These are phyloP conservation scores for Chloropsis cyanopogon DNA, from an alignment of 2,113 vertebrate genomes.

Conservation along the genomic window DNA sequence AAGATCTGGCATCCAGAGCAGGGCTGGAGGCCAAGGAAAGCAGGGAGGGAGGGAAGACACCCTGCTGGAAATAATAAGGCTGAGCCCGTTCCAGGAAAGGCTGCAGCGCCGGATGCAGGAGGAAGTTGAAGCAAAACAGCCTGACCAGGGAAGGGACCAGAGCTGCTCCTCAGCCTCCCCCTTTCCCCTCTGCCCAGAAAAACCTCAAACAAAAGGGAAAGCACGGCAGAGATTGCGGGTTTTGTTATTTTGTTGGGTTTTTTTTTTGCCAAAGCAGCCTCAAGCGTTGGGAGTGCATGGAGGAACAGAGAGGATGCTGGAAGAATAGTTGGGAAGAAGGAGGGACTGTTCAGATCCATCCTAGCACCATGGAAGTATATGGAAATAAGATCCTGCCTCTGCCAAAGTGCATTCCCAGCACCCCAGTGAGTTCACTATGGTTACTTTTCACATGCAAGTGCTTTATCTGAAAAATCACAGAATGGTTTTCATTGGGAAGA, in stretches of 20 bases:
- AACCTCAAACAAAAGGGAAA: background rate
- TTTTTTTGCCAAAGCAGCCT: background rate
- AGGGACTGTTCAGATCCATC: background rate
- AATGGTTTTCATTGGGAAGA: background rate
- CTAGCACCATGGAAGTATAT: rapidly evolving
- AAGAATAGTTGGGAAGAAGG: background rate
- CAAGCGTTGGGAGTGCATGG: background rate
- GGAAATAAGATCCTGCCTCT: background rate
- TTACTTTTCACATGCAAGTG: background rate
- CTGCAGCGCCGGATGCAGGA: background rate
- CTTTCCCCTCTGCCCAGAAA: background rate
- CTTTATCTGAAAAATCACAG: background rate
- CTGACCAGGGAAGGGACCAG: background rate
- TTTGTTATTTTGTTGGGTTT: background rate
- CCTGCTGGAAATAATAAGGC: background rate
- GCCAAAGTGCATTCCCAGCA: background rate
- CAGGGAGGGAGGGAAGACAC: conserved; percentile 2
- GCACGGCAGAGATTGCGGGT: background rate
- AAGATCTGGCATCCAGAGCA: conserved; percentile 27
- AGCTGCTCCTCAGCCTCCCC: background rate
- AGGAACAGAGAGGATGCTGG: background rate
- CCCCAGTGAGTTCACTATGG: background rate
- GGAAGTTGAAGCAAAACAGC: background rate
- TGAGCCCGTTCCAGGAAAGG: background rate
- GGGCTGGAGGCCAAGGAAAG: background rate